Percentiles rank a stretch among this genome's conserved stretches.
Conservation (phyloP, 2,888 invertebrate species). For the Scaptomyza caliginosa region DNA sequence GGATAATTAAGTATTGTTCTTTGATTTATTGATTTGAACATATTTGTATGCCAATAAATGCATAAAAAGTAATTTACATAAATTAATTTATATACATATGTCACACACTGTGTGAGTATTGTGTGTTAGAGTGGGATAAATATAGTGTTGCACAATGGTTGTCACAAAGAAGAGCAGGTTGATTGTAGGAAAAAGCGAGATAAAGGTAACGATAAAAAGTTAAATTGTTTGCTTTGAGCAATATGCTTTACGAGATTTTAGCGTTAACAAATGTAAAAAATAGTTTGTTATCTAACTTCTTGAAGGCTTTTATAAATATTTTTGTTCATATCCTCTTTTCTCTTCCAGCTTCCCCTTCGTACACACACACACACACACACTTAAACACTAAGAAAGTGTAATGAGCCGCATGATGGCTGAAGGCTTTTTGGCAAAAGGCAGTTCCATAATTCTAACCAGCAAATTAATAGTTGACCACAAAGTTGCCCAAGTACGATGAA, state of each 20-base stretch:
- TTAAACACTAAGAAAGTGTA: constrained; percentile 21
- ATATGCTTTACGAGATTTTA: too few relatives aligned
- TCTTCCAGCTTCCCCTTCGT: not conserved
- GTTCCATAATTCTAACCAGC: constrained; percentile 28
- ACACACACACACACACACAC: not conserved
- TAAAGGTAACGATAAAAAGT: not conserved
- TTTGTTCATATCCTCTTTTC: constrained; percentile 1
- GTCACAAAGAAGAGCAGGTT: not conserved
- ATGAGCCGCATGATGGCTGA: constrained; percentile 52
- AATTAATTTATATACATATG: too few relatives aligned
- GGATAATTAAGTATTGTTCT: too few relatives aligned
- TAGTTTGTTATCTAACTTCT: too few relatives aligned
- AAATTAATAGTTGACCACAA: constrained; percentile 59
- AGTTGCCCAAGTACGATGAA: constrained; percentile 16
- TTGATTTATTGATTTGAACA: too few relatives aligned
- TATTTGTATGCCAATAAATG: too few relatives aligned
- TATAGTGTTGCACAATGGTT: not conserved
- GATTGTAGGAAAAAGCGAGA: not conserved
- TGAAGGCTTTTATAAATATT: too few relatives aligned
- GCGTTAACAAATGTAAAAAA: too few relatives aligned
- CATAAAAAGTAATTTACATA: too few relatives aligned
- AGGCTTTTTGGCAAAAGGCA: not conserved
- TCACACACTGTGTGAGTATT: too few relatives aligned
- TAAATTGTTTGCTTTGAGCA: too few relatives aligned
- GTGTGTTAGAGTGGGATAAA: not conserved